Evolutionary conservation across 2,888 invertebrate genomes (phyloP), one percentile per base, ranked within the genome.

Genomic region (Lapara coniferarum): DNA sequence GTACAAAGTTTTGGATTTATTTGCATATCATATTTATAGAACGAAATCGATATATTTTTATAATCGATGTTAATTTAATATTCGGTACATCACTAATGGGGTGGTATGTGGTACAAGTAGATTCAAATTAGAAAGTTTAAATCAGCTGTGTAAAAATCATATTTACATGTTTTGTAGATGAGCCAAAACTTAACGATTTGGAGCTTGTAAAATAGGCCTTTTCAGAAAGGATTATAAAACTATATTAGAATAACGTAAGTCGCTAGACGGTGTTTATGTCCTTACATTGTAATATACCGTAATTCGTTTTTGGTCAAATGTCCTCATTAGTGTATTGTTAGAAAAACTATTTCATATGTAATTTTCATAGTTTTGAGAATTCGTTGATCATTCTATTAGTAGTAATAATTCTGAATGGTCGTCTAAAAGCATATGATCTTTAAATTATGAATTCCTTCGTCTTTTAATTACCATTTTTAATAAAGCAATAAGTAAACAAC

Each of bases 191-290:
- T 55, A 19, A 19, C 19, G 16, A 13, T 63, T 63, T 19, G 46
- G 19, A 49, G 49, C 57, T 49, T 63, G 63, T 49, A 63, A 63
- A 63, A 63, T 49, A 63, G 19, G 12, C 19, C 13, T 49, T 63
- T 63, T 46, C 46, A 19, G 13, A 12, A 8, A 13, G 46, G 19
- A 19, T 13, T 49, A 63, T 12, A 49, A 49, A 49, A 16, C 19
- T 49, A 63, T 16, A 16, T 63, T 63, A 63, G 44, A 46, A 16
- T 16, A 46, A 16, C 44, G 16, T n/a, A 16, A 16, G 46, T 59
- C n/a, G 25, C 12, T 16, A 16, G 44, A 16, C 13, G 12, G 16
- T 16, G 59, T 46, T 16, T 1, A 19, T 19, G 56, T 56, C 13
- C 2, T 46, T 19, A 46, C 46, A 46, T 63, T 46, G 59, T 63